Evolutionary conservation across 2,888 invertebrate genomes (phyloP).

Genomic region (Monopis laevigella): DNA sequence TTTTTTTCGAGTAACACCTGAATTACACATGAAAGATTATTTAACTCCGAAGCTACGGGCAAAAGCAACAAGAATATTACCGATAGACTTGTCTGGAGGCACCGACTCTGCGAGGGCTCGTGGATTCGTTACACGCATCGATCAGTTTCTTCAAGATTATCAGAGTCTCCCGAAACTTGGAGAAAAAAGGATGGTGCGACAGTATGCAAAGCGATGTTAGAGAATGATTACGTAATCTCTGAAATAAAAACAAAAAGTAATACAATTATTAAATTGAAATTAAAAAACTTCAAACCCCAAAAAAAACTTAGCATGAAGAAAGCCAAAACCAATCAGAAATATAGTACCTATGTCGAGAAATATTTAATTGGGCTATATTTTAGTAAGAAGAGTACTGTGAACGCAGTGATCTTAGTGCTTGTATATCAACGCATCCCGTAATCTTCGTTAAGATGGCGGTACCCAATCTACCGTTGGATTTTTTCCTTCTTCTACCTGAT

Average conservation of each 20-base stretch:
- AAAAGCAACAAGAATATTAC: constrained; percentile 41
- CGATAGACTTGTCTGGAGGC: constrained; percentile 87
- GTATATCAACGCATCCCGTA: too few species aligned
- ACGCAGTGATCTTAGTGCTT: too few species aligned
- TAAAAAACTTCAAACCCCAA: too few species aligned
- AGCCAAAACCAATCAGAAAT: too few species aligned
- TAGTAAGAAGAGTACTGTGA: too few species aligned
- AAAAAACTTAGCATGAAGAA: too few species aligned
- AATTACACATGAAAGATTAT: not conserved
- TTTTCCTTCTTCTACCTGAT: too few species aligned
- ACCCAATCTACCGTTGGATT: too few species aligned
- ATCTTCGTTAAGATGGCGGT: too few species aligned
- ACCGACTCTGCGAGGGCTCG: constrained; percentile 87
- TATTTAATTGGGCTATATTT: too few species aligned
- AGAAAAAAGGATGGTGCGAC: constrained; percentile 99
- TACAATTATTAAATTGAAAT: constrained; percentile 3
- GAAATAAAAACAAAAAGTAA: constrained; percentile 37
- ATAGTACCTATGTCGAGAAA: too few species aligned
- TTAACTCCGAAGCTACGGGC: too few species aligned
- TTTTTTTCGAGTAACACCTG: not conserved
- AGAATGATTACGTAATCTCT: constrained; percentile 90
- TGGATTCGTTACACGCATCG: constrained; percentile 96
- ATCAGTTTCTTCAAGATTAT: constrained; percentile 95
- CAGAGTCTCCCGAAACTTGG: constrained; percentile 97
- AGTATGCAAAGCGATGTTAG: constrained; percentile 96